Conservation (phyloP, 2,113 vertebrate genomes). For the Pachycephala philippinensis region DNA sequence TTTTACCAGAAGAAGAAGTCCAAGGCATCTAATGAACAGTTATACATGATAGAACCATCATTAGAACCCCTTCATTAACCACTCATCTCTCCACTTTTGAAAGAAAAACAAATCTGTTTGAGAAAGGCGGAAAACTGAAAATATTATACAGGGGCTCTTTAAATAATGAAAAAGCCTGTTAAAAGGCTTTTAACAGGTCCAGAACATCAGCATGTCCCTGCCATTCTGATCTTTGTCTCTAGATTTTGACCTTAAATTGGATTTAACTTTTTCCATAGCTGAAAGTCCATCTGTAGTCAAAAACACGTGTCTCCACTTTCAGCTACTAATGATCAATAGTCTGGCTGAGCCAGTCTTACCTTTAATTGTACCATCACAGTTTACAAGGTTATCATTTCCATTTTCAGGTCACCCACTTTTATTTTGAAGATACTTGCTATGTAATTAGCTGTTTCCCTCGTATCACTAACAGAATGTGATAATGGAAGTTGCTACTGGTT, state of each 20-base stretch:
- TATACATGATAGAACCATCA: background rate
- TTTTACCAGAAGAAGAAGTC: background rate
- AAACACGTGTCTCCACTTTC: background rate
- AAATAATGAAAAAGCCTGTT: background rate
- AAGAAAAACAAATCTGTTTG: background rate
- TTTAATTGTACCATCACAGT: background rate
- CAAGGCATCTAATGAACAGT: background rate
- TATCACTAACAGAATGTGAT: background rate
- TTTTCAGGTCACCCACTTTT: background rate
- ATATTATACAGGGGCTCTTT: background rate
- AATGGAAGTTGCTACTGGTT: background rate
- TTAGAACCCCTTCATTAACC: background rate
- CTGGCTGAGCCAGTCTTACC: background rate
- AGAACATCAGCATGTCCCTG: background rate
- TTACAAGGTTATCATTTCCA: constrained; percentile 14
- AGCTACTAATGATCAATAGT: background rate
- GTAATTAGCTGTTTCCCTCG: background rate
- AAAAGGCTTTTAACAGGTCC: background rate
- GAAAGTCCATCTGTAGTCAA: background rate
- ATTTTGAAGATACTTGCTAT: background rate
- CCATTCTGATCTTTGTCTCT: background rate
- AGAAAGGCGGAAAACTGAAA: background rate
- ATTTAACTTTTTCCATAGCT: background rate
- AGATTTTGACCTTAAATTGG: background rate
- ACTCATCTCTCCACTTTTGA: background rate